Evolutionary conservation across 2,797 vertebrate genomes (phyloP).

Genomic region (Pangasius krempfi): DNA sequence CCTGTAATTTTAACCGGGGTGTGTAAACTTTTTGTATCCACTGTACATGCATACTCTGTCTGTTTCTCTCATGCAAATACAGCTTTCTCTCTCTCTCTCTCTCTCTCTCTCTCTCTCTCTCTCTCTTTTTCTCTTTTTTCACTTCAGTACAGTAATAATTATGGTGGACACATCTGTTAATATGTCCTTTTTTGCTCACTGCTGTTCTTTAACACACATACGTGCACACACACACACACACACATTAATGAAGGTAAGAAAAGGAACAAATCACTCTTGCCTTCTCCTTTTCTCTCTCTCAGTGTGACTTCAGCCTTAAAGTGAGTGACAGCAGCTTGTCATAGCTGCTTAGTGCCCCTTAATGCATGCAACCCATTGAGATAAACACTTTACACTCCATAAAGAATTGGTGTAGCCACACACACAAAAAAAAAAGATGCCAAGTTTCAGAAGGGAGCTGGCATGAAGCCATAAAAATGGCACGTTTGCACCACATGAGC

Average conservation of each 20-base stretch:
- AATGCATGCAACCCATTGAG: constrained; percentile 48
- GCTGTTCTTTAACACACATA: not conserved
- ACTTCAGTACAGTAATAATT: constrained; percentile 13
- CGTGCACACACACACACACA: not conserved
- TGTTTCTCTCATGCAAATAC: not conserved
- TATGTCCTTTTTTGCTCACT: not conserved
- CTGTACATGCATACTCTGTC: not conserved
- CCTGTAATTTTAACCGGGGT: not conserved
- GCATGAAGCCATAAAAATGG: constrained; percentile 6
- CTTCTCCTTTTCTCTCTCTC: constrained; percentile 1
- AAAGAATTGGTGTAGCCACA: constrained; percentile 15
- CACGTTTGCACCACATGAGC: constrained; percentile 26
- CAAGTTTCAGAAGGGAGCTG: constrained; percentile 17
- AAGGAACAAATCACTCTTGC: constrained; percentile 26
- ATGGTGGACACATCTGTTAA: constrained; percentile 36
- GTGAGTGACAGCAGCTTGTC: constrained; percentile 44
- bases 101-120: not conserved
- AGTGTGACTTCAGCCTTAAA: constrained; percentile 28
- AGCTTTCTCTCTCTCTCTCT: not conserved
- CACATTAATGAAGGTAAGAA: not conserved
- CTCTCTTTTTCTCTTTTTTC: not conserved
- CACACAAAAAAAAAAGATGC: not conserved
- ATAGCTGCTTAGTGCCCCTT: constrained; percentile 48
- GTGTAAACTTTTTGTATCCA: not conserved
- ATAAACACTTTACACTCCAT: constrained; percentile 46